These are phyloP conservation scores for Strigamia maritima DNA, from an alignment of 2,888 invertebrate species.

Conservation along the genomic window DNA sequence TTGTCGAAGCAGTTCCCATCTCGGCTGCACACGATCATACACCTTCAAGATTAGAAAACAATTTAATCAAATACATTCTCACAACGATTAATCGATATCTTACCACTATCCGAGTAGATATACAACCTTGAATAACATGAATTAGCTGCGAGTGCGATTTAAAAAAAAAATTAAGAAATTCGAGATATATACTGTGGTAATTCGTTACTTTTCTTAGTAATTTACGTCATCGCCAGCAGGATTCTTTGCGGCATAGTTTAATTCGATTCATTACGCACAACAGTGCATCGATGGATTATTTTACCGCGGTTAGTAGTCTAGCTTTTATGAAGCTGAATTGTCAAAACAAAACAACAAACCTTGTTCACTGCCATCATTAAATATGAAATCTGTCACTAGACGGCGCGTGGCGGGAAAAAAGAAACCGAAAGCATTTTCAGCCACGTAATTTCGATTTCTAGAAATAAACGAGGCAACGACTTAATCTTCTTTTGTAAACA, in stretches of 20 bases:
- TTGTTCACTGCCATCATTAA: not conserved
- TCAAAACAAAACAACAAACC: slow-evolving; percentile 31
- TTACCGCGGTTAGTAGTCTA: not conserved
- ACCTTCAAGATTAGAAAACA: not conserved
- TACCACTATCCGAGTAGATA: not conserved
- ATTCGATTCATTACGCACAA: not conserved
- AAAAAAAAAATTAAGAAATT: not conserved
- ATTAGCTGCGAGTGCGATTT: slow-evolving; percentile 12
- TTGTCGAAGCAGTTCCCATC: slow-evolving; percentile 68
- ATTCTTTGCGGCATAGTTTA: not conserved
- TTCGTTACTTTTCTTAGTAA: not conserved
- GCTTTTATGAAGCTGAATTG: slow-evolving; percentile 1
- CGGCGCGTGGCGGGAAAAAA: not conserved
- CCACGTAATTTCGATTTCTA: not conserved
- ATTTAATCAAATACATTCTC: not conserved
- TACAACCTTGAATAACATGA: not conserved
- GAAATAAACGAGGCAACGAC: no score
- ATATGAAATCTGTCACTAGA: not conserved
- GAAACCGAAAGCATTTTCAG: not conserved
- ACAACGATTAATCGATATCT: not conserved
- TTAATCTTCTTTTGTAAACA: not conserved
- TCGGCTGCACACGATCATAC: not conserved
- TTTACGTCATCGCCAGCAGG: not conserved
- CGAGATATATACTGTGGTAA: not conserved
- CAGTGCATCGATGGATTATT: not conserved